Evolutionary conservation across 1,140 invertebrate genomes (phyloP), one percentile per base, ranked within the genome.

Genomic region (Agrypnia vestita): DNA sequence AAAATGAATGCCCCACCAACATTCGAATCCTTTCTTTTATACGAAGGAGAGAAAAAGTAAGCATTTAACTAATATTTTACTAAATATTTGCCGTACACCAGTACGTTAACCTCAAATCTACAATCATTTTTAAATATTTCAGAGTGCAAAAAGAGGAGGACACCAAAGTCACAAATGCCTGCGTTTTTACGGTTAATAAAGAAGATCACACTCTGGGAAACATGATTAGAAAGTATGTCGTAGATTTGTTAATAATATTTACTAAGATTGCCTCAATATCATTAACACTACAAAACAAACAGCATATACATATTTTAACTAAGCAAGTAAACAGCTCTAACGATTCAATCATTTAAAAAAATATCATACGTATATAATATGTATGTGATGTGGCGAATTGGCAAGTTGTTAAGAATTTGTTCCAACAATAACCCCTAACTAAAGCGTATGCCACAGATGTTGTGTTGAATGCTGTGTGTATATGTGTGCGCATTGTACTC

Each of bases 151-250:
- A 99, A 86, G 98, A 99, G 89, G 95, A 99, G 86, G 99, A 99
- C 85, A 99, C 98, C 0, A 99, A 99, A 92, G 96, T 99, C 3
- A 97, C 98, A 47, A 99, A 99, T 93, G 98, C 99, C 12, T 97
- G 97, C 10, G 96, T 99, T 84, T 99, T 99, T 86, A 99, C 98
- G 0, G 95, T 99, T n/a, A 99, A 99, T 84, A 99, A 99, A 90
- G 99, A 99, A 90, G 99, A 99, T 89, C 98, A 99, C 86, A 99
- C 99, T 0, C 88, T 99, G 21, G 99, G 98, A 86, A 99, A 99
- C 88, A 96, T 99, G 95, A 97, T 99, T 78, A 95, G 97, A 90
- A 96, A 97, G 98, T 99, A 92, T 92, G 94, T 92, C 11, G 11
- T 13, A 13, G n/a, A 51, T 51, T 51, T 51, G n/a, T 13, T 51